A percentile compares a stretch with the other conserved stretches of the same genome.
Conservation (phyloP, 2,888 invertebrate genomes). For the Arctia plantaginis region DNA sequence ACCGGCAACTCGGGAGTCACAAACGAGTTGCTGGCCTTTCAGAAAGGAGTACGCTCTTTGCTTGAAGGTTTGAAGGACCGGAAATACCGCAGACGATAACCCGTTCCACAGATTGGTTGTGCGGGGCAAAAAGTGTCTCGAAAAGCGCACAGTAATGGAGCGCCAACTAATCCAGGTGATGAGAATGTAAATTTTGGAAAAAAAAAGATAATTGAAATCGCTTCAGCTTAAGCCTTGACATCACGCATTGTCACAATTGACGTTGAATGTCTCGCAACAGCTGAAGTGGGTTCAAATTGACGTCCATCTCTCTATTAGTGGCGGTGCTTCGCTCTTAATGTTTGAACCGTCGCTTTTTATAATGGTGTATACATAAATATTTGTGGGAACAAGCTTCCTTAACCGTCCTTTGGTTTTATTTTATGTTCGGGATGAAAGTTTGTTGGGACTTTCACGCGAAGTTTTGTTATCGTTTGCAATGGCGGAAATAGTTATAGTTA, state of each 20-base stretch:
- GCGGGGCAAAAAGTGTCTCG: no score
- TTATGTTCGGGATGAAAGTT: background rate
- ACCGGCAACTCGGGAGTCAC: no score
- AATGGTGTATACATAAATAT: constrained; percentile 40
- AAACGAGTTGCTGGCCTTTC: no score
- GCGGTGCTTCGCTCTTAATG: constrained; percentile 68
- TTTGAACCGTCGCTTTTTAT: constrained; percentile 58
- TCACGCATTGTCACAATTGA: constrained; percentile 30
- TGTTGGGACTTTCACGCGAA: background rate
- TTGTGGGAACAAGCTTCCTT: constrained; percentile 15
- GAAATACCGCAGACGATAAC: no score
- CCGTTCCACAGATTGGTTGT: no score
- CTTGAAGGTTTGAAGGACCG: no score
- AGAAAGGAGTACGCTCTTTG: no score
- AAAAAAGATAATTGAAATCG: constrained; percentile 13
- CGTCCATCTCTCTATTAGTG: constrained; percentile 69
- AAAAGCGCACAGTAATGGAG: no score
- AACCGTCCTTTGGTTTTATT: constrained; percentile 27
- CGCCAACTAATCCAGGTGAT: no score
- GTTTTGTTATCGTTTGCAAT: background rate
- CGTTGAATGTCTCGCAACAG: constrained; percentile 53
- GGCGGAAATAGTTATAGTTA: background rate
- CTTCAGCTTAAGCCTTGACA: constrained; percentile 24
- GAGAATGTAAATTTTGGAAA: no score
- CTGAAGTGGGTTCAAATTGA: constrained; percentile 72